Conservation (phyloP, 1,140 invertebrate genomes). For the Halictus rubicundus region DNA sequence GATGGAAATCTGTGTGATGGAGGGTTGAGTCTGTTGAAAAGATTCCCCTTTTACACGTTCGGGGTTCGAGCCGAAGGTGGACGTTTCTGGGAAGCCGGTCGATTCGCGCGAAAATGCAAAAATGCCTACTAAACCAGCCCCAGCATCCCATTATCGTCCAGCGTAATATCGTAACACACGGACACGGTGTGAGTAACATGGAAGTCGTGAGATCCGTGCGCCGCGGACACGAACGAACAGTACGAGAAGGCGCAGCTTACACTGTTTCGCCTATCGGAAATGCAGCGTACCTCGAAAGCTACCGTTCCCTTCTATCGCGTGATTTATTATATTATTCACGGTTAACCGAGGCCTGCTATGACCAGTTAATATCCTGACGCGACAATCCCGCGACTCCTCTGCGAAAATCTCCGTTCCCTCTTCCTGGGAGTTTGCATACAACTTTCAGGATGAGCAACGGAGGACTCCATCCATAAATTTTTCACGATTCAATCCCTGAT, state of each 20-base stretch:
- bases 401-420: not conserved
- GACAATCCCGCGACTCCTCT: conserved; percentile 30
- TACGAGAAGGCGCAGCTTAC: conserved; percentile 40
- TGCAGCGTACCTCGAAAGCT: conserved; percentile 57
- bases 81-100: not conserved
- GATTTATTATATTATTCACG: conserved; percentile 66
- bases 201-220: conserved; percentile 63
- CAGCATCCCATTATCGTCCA: conserved; percentile 31
- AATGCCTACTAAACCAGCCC: not conserved
- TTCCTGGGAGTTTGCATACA: not conserved
- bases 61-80: not conserved
- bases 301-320: conserved; percentile 49
- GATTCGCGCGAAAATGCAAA: not conserved
- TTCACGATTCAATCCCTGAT: too few relatives aligned
- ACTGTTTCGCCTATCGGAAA: conserved; percentile 48
- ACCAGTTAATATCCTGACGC: conserved; percentile 57
- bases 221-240: conserved; percentile 56
- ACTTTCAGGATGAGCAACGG: too few relatives aligned
- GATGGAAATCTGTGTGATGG: too few relatives aligned
- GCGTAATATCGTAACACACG: conserved; percentile 32
- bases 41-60: too few relatives aligned
- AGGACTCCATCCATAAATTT: too few relatives aligned
- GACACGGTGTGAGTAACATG: conserved; percentile 56
- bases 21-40: too few relatives aligned
- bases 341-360: conserved; percentile 42